A percentile compares a stretch with the other conserved stretches of the same genome.
phyloP scores from a whole-genome alignment of 1,140 invertebrate species.

The Luehdorfia chinensis region DNA sequence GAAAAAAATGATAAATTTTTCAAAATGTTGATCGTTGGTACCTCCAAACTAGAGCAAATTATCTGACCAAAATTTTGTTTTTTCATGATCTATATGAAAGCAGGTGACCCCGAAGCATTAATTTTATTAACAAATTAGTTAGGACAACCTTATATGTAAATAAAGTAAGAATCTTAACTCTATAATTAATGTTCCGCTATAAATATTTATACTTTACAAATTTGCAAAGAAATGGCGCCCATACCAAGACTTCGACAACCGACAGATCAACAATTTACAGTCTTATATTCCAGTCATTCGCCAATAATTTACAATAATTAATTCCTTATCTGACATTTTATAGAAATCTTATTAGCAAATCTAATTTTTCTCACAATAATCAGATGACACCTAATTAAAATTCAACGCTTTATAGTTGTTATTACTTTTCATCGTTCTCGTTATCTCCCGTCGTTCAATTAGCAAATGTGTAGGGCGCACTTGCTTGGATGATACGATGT shows the following conservation, averaged over 20 bases:
- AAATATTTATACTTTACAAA: neutral
- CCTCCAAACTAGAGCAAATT: too few species aligned
- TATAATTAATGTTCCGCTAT: too few species aligned
- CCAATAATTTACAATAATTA: constrained; percentile 2
- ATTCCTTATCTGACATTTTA: constrained; percentile 12
- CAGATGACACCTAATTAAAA: constrained; percentile 4
- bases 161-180: too few species aligned
- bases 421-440: neutral
- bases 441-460: neutral
- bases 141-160: too few species aligned
- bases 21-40: too few species aligned
- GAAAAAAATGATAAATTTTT: too few species aligned
- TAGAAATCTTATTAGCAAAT: constrained; percentile 17
- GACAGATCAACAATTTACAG: neutral
- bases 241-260: neutral
- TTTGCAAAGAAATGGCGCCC: constrained; percentile 5
- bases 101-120: too few species aligned
- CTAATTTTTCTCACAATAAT: constrained; percentile 1
- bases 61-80: too few species aligned
- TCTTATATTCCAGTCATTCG: neutral
- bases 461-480: neutral
- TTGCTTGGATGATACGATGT: too few species aligned
- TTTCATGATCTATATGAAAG: too few species aligned
- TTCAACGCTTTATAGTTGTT: neutral
- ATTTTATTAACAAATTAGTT: too few species aligned